Percentiles rank a stretch among this genome's conserved stretches.
phyloP scores from a whole-genome alignment of 2,797 vertebrate genomes.

The Basileuterus tristriatus region DNA sequence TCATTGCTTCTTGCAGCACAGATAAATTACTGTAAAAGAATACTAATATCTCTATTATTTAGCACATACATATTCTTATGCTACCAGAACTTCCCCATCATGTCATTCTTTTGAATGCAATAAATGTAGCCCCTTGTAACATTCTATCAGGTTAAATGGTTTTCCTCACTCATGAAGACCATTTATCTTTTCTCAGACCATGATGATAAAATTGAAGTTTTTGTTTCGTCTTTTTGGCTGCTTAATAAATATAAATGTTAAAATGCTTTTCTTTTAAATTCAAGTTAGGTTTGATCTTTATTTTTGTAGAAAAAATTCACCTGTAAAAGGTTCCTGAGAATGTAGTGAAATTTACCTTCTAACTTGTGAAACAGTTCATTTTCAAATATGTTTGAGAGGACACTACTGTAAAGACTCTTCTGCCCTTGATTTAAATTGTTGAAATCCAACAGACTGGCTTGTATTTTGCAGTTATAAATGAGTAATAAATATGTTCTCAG shows the following conservation, averaged over 20 bases:
- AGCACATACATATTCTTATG: background rate
- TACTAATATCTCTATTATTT: background rate
- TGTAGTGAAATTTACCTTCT: background rate
- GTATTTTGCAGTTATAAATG: background rate
- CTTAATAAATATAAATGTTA: background rate
- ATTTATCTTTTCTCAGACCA: background rate
- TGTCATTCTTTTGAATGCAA: background rate
- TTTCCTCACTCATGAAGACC: background rate
- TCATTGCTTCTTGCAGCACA: background rate
- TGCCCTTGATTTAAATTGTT: slow-evolving; percentile 13
- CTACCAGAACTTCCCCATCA: background rate
- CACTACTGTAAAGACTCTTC: background rate
- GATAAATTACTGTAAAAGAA: background rate
- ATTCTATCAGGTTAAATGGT: background rate
- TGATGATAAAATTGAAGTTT: background rate
- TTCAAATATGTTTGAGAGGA: background rate
- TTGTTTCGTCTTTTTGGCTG: background rate
- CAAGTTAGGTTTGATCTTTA: background rate
- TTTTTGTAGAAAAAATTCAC: background rate
- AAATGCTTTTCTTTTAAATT: background rate
- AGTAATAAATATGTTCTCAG: slow-evolving; percentile 2
- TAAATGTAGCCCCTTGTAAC: background rate
- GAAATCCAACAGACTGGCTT: background rate
- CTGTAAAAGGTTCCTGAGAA: background rate
- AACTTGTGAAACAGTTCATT: background rate